Conservation (phyloP, 2,113 vertebrate genomes). For the Ondatra zibethicus region DNA sequence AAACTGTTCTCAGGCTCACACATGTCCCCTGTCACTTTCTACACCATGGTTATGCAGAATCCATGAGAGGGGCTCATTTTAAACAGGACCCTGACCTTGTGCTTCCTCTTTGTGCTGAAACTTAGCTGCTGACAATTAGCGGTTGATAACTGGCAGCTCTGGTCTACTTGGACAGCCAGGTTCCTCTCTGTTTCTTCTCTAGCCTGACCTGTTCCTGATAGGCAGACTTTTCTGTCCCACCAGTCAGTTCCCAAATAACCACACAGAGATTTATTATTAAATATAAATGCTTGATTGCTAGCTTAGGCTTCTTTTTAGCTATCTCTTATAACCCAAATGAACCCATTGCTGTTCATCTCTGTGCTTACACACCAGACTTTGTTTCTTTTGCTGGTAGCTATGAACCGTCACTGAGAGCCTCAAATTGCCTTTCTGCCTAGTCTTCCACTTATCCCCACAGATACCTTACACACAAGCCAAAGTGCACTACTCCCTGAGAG, state of each 20-base stretch:
- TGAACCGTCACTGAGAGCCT: background rate
- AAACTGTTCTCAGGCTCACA: background rate
- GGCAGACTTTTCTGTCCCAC: no score
- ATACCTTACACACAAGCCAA: background rate
- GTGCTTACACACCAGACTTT: background rate
- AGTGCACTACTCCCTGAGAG: background rate
- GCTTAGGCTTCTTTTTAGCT: no score
- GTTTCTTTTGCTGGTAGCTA: background rate
- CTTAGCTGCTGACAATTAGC: background rate
- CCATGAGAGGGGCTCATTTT: background rate
- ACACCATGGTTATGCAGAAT: background rate
- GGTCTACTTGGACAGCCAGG: background rate
- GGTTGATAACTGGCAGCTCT: background rate
- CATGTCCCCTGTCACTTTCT: background rate
- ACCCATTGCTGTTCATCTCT: no score
- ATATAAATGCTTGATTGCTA: no score
- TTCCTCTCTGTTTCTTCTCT: background rate
- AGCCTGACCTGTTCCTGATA: background rate
- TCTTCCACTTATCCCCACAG: background rate
- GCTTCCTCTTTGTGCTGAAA: background rate
- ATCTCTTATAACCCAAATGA: no score
- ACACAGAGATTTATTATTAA: no score
- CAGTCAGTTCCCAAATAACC: no score
- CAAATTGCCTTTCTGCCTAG: background rate
- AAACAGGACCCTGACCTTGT: slow-evolving; percentile 7